Evolutionary conservation across 2,113 vertebrate genomes (phyloP).

Genomic region (Gulo gulo): DNA sequence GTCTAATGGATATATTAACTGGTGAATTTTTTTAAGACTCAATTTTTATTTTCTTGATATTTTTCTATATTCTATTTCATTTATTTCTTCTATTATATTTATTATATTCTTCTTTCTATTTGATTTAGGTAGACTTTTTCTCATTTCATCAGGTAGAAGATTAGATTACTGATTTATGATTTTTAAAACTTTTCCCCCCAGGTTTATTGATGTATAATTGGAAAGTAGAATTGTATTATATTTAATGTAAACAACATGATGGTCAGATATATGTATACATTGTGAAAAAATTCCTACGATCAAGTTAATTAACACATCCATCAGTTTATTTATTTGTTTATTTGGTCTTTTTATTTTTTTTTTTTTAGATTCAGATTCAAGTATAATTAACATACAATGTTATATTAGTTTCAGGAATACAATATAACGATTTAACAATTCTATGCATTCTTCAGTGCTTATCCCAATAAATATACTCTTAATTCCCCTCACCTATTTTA

Average conservation of each 20-base stretch:
- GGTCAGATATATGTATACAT: background rate
- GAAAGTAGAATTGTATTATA: background rate
- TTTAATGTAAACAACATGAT: background rate
- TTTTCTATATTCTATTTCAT: background rate
- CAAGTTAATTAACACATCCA: background rate
- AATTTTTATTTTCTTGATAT: conserved; percentile 21
- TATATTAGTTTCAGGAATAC: background rate
- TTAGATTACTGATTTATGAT: background rate
- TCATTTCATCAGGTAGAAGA: background rate
- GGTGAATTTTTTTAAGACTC: conserved; percentile 11
- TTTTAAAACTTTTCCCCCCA: background rate
- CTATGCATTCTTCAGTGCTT: background rate
- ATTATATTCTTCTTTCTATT: background rate
- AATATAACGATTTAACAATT: background rate
- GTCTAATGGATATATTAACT: background rate
- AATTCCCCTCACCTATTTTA: background rate
- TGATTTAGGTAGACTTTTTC: background rate
- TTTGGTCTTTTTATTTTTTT: background rate
- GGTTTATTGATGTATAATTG: background rate
- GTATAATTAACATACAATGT: background rate
- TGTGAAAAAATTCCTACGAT: background rate
- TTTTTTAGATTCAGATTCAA: background rate
- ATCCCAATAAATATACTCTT: background rate
- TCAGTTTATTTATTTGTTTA: background rate
- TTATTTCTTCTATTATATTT: conserved; percentile 24